Evolutionary conservation across 2,888 invertebrate species (phyloP), one percentile per base, ranked within the genome.

Genomic region (Coelopa pilipes): DNA sequence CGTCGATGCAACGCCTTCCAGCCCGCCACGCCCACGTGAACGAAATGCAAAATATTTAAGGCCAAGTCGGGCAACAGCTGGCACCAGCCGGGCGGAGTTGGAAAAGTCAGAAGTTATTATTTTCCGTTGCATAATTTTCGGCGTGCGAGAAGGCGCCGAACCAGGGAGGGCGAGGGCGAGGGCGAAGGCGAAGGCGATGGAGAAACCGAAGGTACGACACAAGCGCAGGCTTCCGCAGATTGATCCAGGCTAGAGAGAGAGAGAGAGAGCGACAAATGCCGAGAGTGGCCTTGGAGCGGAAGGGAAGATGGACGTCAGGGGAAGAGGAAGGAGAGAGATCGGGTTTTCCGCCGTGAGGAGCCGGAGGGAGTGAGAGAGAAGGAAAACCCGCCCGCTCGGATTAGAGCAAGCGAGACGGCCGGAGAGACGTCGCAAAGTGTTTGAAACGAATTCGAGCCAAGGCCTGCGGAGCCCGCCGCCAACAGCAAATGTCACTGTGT

Each of bases 41-140:
- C 34, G 7, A n/a, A 49, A 15, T 17, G 60, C 60, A 60, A 21
- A 60, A 24, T 24, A 15, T 21, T 49, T 19, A 7, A 47, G 21
- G 65, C 49, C 19, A 19, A 19, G 47, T 2, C 47, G 45, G 49
- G 67, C 67, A 67, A 46, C 63, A 66, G 66, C 66, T 49, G 66
- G 24, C 50, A 50, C 24, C 53, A 17, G n/a, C 19, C 10, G n/a
- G 7, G 21, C 2, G 34, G 7, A 34, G 34, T 34, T 34, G 12
- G 47, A 47, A 7, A 67, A 67, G 46, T 67, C 50, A 24, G 47
- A 67, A 67, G 53, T 67, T 53, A 67, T 21, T 53, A 67, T 67
- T 53, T 67, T 53, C 24, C n/a, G 45, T 17, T 63, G 66, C 13
- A 50, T 50, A 66, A 13, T 13, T 49, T 50, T 11, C 3, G 66